Conservation (phyloP, 2,888 invertebrate species). For the Apamea sordens region DNA sequence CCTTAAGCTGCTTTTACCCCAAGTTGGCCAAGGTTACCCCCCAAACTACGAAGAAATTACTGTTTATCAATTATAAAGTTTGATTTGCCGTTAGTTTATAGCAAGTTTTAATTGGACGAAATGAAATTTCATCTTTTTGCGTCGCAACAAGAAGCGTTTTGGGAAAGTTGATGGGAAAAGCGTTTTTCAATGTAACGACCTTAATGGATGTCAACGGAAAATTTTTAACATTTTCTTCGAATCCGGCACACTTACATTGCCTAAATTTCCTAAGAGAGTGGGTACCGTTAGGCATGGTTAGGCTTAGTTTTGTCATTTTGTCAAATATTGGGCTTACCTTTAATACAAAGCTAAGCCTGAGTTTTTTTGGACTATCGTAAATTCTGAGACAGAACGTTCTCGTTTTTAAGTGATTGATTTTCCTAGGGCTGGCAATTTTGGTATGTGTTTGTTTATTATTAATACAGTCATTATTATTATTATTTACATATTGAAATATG, state of each 20-base stretch:
- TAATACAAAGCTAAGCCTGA: background rate
- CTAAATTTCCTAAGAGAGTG: background rate
- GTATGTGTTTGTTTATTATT: background rate
- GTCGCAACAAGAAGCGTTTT: background rate
- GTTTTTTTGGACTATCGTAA: no score
- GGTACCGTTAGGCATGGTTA: background rate
- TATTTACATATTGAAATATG: background rate
- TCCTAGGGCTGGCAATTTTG: background rate
- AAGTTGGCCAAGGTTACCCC: background rate
- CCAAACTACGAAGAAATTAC: background rate
- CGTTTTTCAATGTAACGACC: background rate
- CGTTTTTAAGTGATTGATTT: background rate
- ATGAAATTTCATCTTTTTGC: background rate
- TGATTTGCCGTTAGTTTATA: background rate
- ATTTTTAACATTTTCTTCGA: background rate
- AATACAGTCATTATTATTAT: background rate
- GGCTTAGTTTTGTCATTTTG: no score
- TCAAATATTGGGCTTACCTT: background rate
- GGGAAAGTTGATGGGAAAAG: slow-evolving; percentile 6
- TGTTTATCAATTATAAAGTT: background rate
- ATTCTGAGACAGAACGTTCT: background rate
- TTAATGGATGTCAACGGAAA: background rate
- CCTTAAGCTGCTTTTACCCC: background rate
- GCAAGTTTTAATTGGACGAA: background rate
- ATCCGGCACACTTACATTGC: background rate